Base-by-base conservation (phyloP, 2,888 invertebrate species). In the Zygogramma bicolorata region DNA sequence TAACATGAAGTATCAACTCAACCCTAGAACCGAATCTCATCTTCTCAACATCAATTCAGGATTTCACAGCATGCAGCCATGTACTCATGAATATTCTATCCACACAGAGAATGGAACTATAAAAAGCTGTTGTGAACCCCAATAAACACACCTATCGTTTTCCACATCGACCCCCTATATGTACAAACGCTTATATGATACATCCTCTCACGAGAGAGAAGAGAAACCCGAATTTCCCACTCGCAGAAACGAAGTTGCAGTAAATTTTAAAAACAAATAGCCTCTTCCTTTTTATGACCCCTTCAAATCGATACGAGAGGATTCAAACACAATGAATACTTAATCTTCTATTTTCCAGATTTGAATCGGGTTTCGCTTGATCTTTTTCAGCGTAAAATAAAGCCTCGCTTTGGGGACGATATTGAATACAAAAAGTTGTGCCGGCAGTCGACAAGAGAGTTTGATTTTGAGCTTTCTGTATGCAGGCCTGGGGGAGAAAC, bases 271-370 rank as follows among this genome's bases (percentile, higher is more conserved):
- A 77, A 78, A 79, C 78, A 77, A 79, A 80, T 79, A 75, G 75
- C 75, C 67, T 71, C 73, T 75, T 75, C 75, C 71, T 75, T 79
- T 80, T 80, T 80, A 77, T 74, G 76, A 75, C 74, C 75, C n/a
- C 75, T 72, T 70, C 73, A 75, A 79, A 79, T 78, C 80, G 75
- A 75, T 53, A 15, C 74, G 31, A 73, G 65, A 74, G 77, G 78
- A 79, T 79, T 80, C 74, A 73, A 71, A 78, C 74, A 77, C 79
- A 81, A 81, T 81, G 81, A 81, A 82, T 82, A 81, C 78, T 81
- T 81, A 81, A 81, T 82, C 79, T 77, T 70, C 77, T 76, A 80
- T 82, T 81, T 81, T 76, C 79, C 76, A 79, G 80, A 81, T 81
- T 81, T 79, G 79, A 80, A 80, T 81, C 77, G 78, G 78, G 75